Evolutionary conservation across 2,113 vertebrate genomes (phyloP).

Genomic region (Alaudala cheleensis): DNA sequence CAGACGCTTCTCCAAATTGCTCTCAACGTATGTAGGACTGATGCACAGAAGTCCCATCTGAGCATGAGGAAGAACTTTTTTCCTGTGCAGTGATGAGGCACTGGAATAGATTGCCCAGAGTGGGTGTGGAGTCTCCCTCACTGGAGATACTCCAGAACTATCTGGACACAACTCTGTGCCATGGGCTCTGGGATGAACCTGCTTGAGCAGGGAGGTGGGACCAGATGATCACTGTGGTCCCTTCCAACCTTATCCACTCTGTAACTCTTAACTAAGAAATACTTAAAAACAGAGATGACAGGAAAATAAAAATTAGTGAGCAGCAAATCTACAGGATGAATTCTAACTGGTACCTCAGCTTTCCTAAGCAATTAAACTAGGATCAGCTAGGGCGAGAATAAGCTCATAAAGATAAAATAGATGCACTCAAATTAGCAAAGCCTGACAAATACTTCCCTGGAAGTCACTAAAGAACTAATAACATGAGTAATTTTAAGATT

Average conservation of each 20-base stretch:
- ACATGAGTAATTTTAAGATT: not conserved
- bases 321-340: not conserved
- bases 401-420: not conserved
- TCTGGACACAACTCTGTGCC: not conserved
- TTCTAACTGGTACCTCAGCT: not conserved
- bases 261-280: not conserved
- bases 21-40: not conserved
- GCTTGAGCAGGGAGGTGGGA: not conserved
- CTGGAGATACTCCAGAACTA: not conserved
- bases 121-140: no score
- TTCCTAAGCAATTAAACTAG: not conserved
- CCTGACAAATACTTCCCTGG: not conserved
- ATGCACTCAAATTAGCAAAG: not conserved
- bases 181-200: not conserved
- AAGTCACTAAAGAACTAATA: not conserved
- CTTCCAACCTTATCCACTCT: not conserved
- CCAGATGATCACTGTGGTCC: not conserved
- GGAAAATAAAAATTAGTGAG: not conserved
- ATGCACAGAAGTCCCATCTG: not conserved
- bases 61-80: not conserved
- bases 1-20: not conserved
- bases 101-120: not conserved
- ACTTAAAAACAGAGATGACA: not conserved
- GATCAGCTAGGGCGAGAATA: not conserved
- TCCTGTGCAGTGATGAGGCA: fast-evolving